Percentiles rank a stretch among this genome's conserved stretches.
Evolutionary conservation across 2,888 invertebrate species (phyloP).

Genomic region (Mythimna lalbum): DNA sequence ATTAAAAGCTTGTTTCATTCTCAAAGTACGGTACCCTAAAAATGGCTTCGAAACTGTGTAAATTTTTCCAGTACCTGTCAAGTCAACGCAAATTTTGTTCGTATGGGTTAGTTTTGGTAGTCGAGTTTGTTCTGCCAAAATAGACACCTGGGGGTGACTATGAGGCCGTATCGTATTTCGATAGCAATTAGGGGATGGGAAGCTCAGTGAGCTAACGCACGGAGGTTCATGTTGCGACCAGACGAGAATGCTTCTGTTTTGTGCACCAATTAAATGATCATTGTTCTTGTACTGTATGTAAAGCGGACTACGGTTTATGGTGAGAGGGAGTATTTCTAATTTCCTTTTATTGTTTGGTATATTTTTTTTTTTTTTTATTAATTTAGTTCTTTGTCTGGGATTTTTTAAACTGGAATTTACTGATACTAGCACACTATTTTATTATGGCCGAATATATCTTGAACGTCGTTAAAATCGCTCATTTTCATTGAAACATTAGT

Average conservation of each 20-base stretch:
- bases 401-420: no score
- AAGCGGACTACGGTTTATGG: slow-evolving; percentile 4
- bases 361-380: no score
- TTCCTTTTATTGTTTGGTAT: not conserved
- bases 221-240: slow-evolving; percentile 10
- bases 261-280: slow-evolving; percentile 42
- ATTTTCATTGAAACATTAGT: no score
- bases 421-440: no score
- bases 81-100: slow-evolving; percentile 25
- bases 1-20: no score
- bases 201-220: slow-evolving; percentile 37
- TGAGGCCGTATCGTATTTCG: slow-evolving; percentile 27
- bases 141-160: slow-evolving; percentile 21
- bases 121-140: slow-evolving; percentile 26
- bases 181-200: slow-evolving; percentile 35
- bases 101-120: not conserved
- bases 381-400: no score
- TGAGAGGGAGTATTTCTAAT: not conserved
- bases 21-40: not conserved
- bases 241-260: slow-evolving; percentile 22
- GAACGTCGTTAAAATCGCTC: no score
- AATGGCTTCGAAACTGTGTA: slow-evolving; percentile 19
- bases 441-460: no score
- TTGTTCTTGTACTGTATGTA: slow-evolving; percentile 24
- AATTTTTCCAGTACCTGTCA: slow-evolving; percentile 39